Base-by-base conservation (phyloP, 2,888 invertebrate genomes). In the Schrankia costaestrigalis region DNA sequence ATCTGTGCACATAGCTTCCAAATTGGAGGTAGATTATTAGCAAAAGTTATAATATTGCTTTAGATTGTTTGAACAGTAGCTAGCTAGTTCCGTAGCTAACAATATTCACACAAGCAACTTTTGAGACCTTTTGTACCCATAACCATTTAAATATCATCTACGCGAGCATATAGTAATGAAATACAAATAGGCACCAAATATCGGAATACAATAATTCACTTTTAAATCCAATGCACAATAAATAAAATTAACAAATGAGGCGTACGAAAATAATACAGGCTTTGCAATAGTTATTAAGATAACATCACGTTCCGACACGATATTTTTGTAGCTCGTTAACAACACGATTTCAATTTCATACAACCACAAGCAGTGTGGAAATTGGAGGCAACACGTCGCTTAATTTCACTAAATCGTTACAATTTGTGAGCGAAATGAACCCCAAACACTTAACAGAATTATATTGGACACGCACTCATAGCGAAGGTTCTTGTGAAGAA, bases 281-380 rank as follows among this genome's bases (percentile, higher is more conserved):
- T 31, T 44, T 35, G 31, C 33, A 34, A 34, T 39, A 49, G 49
- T 35, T 36, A 42, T 48, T 44, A 56, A 53, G 49, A 56, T 56
- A 49, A 49, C 47, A 48, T 49, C 47, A 35, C 28, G 32, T 35
- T 40, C 39, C 41, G 12, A 42, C 56, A 47, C 61, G 56, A 59
- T 60, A 65, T 67, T 71, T 71, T 67, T 56, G 56, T 64, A 51
- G 66, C 71, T 73, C 69, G 73, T 78, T 78, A 78, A 70, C 71
- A 60, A 64, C 79, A 78, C 78, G 77, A 78, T 77, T 78, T 80
- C 77, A 79, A 78, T 78, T 78, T 75, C 57, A 69, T 64, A 59
- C 51, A 40, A 56, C 48, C 54, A 52, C 64, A 55, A 63, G 63
- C 64, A 64, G 67, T 69, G 67, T 68, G 67, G 64, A 68, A 69